These are phyloP conservation scores for Lamellibrachia columna DNA, from an alignment of 2,888 invertebrate genomes.

Conservation along the genomic window DNA sequence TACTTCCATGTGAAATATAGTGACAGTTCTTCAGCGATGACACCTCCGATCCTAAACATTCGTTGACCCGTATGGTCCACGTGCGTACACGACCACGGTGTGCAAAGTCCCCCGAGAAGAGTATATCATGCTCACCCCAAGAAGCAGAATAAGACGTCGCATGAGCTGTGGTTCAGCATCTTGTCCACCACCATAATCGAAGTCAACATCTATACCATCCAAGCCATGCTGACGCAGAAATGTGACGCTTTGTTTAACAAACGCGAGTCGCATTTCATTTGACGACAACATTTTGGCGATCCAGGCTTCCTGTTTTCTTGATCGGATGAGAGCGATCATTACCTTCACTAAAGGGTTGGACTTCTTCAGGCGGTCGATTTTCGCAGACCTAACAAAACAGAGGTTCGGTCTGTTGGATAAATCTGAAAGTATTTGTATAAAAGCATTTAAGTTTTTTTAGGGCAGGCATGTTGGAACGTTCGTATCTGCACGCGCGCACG, in stretches of 20 bases:
- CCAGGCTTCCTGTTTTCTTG: neutral
- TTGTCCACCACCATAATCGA: neutral
- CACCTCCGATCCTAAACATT: too few relatives aligned
- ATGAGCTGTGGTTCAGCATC: neutral
- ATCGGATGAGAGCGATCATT: neutral
- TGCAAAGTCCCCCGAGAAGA: neutral
- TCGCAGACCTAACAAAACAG: neutral
- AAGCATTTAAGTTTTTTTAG: too few relatives aligned
- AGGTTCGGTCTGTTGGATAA: neutral
- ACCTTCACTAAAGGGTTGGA: neutral
- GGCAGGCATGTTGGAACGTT: too few relatives aligned
- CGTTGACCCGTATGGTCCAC: too few relatives aligned
- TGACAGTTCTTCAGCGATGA: too few relatives aligned
- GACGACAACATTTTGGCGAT: neutral
- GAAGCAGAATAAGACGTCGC: neutral
- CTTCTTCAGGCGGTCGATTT: neutral
- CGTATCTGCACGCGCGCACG: too few relatives aligned
- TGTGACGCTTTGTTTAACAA: neutral
- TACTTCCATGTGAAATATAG: too few relatives aligned
- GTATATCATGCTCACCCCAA: neutral
- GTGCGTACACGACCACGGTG: too few relatives aligned
- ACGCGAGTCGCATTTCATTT: neutral
- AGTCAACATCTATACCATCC: neutral
- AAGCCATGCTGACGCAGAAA: neutral
- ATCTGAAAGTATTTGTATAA: too few relatives aligned